Evolutionary conservation across 2,797 vertebrate genomes (phyloP).

Genomic region (Fringilla coelebs): DNA sequence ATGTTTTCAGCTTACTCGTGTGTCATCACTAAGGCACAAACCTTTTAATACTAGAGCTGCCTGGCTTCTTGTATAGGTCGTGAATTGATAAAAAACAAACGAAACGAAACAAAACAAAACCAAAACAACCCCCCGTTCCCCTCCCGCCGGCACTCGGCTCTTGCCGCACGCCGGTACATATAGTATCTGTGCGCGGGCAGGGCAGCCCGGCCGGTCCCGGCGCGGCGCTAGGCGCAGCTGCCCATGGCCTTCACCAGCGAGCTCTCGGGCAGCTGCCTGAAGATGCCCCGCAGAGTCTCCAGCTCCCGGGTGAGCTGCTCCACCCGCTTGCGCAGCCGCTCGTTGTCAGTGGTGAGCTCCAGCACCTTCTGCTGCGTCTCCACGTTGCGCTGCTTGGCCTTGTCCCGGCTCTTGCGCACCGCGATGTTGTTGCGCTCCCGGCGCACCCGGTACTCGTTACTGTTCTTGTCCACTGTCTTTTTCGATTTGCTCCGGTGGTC

Average conservation of each 20-base stretch:
- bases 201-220: neutral
- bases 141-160: neutral
- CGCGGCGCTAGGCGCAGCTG: conserved; percentile 81
- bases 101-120: neutral
- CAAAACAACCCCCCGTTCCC: neutral
- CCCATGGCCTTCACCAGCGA: conserved; percentile 92
- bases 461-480: conserved; percentile 93
- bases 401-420: conserved; percentile 97
- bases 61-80: conserved; percentile 40
- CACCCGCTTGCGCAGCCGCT: conserved; percentile 91
- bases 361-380: conserved; percentile 97
- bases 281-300: conserved; percentile 94
- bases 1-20: conserved; percentile 53
- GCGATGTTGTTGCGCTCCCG: conserved; percentile 98
- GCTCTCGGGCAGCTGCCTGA: conserved; percentile 93
- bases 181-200: neutral
- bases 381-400: conserved; percentile 95
- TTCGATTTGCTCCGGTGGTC: conserved; percentile 83
- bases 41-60: conserved; percentile 65
- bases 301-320: conserved; percentile 94
- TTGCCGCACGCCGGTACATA: neutral
- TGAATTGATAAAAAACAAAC: neutral
- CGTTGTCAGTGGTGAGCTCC: conserved; percentile 92
- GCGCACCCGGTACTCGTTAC: conserved; percentile 91
- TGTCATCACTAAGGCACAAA: conserved; percentile 73